phyloP scores from a whole-genome alignment of 2,113 vertebrate species.

The Tachycineta bicolor region DNA sequence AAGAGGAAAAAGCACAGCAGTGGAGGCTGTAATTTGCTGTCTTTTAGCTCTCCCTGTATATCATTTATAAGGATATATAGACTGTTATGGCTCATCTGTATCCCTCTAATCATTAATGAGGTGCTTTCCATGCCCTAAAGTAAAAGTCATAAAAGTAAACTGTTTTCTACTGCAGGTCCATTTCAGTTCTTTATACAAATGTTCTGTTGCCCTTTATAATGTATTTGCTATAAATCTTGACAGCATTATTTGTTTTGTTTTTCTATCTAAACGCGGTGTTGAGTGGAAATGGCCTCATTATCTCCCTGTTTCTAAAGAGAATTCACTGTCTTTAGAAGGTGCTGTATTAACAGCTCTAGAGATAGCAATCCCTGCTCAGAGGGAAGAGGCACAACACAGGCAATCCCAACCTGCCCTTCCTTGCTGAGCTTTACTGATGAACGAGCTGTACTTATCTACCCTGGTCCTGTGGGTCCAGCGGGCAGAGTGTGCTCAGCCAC shows the following conservation, averaged over 20 bases:
- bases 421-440: neutral
- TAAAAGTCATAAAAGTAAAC: conserved; percentile 67
- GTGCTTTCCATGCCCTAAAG: conserved; percentile 65
- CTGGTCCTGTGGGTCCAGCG: neutral
- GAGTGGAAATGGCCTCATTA: conserved; percentile 56
- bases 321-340: neutral
- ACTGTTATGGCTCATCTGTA: conserved; percentile 66
- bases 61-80: conserved; percentile 70
- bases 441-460: neutral
- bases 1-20: conserved; percentile 6
- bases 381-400: neutral
- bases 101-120: conserved; percentile 74
- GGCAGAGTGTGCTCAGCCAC: neutral
- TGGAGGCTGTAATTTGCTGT: conserved; percentile 44
- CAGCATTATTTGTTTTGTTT: conserved; percentile 46
- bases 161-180: conserved; percentile 57
- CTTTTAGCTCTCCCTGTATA: conserved; percentile 61
- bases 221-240: conserved; percentile 54
- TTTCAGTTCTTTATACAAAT: conserved; percentile 58
- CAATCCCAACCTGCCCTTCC: neutral
- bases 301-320: conserved; percentile 17
- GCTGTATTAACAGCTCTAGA: neutral
- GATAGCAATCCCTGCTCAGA: neutral
- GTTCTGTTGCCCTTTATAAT: conserved; percentile 58
- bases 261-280: neutral